These are phyloP conservation scores for Drosophila chauvacae DNA, from an alignment of 1,140 invertebrate species.

Conservation along the genomic window DNA sequence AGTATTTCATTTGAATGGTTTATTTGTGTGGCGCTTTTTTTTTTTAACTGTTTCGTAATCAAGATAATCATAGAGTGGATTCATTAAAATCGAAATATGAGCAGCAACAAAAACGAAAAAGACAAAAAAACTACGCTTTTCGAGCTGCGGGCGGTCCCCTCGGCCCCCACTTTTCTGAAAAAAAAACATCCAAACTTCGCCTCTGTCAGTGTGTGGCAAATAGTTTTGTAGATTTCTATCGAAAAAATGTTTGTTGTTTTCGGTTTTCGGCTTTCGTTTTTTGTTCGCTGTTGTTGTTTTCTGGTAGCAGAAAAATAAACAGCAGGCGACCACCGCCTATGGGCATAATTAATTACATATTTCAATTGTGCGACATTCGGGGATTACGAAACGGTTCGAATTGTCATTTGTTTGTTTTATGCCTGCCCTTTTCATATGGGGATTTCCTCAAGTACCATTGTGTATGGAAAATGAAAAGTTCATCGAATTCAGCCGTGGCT, in stretches of 20 bases:
- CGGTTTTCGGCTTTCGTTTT: slow-evolving; percentile 20
- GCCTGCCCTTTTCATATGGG: slow-evolving; percentile 32
- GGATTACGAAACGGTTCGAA: slow-evolving; percentile 66
- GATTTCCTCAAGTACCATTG: slow-evolving; percentile 25
- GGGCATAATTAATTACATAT: slow-evolving; percentile 76
- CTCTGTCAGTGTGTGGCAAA: slow-evolving; percentile 62
- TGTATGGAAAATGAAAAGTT: slow-evolving; percentile 28
- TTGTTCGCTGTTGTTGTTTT: slow-evolving; percentile 29
- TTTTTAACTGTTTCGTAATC: slow-evolving; percentile 66
- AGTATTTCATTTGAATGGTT: slow-evolving; percentile 63
- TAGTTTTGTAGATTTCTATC: slow-evolving; percentile 78
- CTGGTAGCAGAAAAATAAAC: slow-evolving; percentile 71
- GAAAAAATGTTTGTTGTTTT: slow-evolving; percentile 50
- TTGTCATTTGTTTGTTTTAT: slow-evolving; percentile 37
- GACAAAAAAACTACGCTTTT: slow-evolving; percentile 37
- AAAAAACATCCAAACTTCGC: slow-evolving; percentile 3
- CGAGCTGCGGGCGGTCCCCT: slow-evolving; percentile 44
- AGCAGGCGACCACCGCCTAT: slow-evolving; percentile 68
- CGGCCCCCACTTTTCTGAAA: slow-evolving; percentile 3
- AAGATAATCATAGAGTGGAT: slow-evolving; percentile 77
- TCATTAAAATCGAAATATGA: slow-evolving; percentile 79
- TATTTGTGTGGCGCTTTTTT: slow-evolving; percentile 46
- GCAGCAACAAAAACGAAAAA: slow-evolving; percentile 63
- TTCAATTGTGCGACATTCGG: slow-evolving; percentile 75
- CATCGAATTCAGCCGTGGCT: slow-evolving; percentile 15